Conservation (phyloP, 2,888 invertebrate species). For the Agonopterix heracliana region DNA sequence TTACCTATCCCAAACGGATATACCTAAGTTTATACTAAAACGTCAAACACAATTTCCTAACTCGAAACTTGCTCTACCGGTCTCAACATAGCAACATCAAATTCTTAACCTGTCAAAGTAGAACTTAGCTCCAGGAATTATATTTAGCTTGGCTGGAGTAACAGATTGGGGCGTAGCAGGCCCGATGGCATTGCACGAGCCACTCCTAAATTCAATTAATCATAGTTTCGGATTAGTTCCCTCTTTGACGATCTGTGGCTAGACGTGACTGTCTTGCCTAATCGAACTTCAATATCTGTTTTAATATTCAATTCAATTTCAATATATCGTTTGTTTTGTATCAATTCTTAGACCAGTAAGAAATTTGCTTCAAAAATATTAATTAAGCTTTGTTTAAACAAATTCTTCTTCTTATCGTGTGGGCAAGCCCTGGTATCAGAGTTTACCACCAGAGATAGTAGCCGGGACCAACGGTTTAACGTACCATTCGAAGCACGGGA, state of each 20-base stretch:
- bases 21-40: background rate
- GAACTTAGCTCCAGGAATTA: constrained; percentile 33
- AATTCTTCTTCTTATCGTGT: no score
- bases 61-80: constrained; percentile 9
- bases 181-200: constrained; percentile 42
- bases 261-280: constrained; percentile 55
- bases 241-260: constrained; percentile 56
- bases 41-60: constrained; percentile 11
- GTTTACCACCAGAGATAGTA: no score
- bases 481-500: no score
- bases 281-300: constrained; percentile 29
- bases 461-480: no score
- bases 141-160: constrained; percentile 41
- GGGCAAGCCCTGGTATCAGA: no score
- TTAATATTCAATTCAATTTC: background rate
- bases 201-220: constrained; percentile 68
- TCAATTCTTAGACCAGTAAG: no score
- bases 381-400: no score
- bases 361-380: no score
- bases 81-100: constrained; percentile 15
- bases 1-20: no score
- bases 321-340: no score
- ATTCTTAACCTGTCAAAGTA: constrained; percentile 43
- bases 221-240: constrained; percentile 67
- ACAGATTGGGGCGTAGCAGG: constrained; percentile 41